phyloP scores from a whole-genome alignment of 1,140 invertebrate species.

The Ostrea denselamellosa region DNA sequence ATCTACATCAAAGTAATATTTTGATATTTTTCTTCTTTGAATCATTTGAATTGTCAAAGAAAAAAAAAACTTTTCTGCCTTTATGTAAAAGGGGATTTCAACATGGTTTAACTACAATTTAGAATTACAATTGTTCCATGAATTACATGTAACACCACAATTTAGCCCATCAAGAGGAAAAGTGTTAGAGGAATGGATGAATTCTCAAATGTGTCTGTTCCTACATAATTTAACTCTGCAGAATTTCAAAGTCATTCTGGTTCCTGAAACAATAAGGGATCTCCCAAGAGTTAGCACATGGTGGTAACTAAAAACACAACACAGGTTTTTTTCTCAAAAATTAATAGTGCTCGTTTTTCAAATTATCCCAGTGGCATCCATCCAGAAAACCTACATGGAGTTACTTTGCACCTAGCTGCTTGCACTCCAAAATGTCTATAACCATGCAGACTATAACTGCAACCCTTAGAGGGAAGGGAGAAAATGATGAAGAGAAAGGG shows the following conservation, averaged over 20 bases:
- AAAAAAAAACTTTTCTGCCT: no score
- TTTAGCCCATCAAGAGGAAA: background rate
- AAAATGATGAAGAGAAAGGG: background rate
- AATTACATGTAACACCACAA: background rate
- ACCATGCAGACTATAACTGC: background rate
- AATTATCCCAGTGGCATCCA: slow-evolving; percentile 9
- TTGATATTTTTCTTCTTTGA: no score
- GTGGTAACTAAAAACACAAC: background rate
- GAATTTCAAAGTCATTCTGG: background rate
- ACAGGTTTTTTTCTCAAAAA: slow-evolving; percentile 16
- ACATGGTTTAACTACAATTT: no score
- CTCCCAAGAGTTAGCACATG: background rate
- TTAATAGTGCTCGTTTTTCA: slow-evolving; percentile 27
- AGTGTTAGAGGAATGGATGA: no score
- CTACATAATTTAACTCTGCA: no score
- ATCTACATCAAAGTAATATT: no score
- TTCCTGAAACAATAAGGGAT: slow-evolving; percentile 3
- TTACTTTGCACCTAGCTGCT: slow-evolving; percentile 34
- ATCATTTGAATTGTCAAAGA: no score
- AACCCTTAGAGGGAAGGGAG: background rate
- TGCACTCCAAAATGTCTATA: slow-evolving; percentile 15
- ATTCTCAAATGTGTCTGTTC: no score
- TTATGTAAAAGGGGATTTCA: no score
- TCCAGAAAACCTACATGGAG: slow-evolving; percentile 23
- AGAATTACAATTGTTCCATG: background rate